Evolutionary conservation across 2,888 invertebrate genomes (phyloP), one percentile per base, ranked within the genome.

Genomic region (Heliconius cydno): DNA sequence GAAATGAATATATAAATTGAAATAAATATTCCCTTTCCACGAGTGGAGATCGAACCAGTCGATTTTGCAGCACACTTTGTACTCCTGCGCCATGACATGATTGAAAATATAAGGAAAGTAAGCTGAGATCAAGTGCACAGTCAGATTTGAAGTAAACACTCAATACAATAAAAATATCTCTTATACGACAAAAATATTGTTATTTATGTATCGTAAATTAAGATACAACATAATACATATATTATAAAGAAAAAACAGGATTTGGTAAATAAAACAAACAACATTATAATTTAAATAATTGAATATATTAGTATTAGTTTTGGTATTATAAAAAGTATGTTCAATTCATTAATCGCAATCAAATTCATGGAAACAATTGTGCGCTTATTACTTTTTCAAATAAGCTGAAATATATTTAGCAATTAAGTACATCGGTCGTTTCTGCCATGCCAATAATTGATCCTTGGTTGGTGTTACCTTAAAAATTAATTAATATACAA

Each of bases 401-500:
- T 94, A 94, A 82, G 94, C 93, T 52, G 95, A 92, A 65, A 97
- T 96, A 85, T 96, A 97, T 76, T 96, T 94, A 0, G 96, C 96
- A 0, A 97, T 96, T 1, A 98, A 88, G 1, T 92, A 85, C 89
- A 97, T 97, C 0, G 97, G 97, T 7, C 97, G 93, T 41, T 94
- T 91, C 87, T 97, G 97, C 95, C 96, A 97, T 46, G 96, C 95
- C 67, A 94, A 92, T 81, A 97, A 87, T 0, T 94, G 94, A 6
- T 95, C 92, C 84, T 96, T 96, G 10, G 96, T 93, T 13, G 96
- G 90, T 1, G 95, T 92, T 6, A 97, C 96, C 96, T 97, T 81
- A 80, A 63, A 22, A 74, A 63, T 9, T 65, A 60, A n/a, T n/a
- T 60, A 60, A n/a, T 60, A n/a, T 60, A 60, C 12, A 60, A 12